Evolutionary conservation across 2,888 invertebrate genomes (phyloP).

Genomic region (Chymomyza amoena): DNA sequence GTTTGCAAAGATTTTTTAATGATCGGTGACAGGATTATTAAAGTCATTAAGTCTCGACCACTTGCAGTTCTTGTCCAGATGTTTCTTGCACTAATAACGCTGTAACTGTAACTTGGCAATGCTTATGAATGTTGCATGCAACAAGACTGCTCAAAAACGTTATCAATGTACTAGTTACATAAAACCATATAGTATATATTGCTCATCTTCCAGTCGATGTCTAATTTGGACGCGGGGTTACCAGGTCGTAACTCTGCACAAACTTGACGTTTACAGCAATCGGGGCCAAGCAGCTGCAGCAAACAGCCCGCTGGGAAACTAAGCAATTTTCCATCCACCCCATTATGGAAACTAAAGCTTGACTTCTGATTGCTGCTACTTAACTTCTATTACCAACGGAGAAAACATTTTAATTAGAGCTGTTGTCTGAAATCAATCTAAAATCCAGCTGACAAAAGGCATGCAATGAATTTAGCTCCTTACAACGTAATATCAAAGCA

Average conservation of each 20-base stretch:
- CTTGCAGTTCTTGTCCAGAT: background rate
- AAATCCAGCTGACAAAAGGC: background rate
- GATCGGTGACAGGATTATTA: slow-evolving; percentile 73
- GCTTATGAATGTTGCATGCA: slow-evolving; percentile 45
- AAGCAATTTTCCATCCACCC: background rate
- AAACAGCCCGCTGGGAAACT: background rate
- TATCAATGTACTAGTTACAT: background rate
- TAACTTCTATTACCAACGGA: background rate
- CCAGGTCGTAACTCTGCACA: background rate
- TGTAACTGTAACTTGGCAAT: slow-evolving; percentile 61
- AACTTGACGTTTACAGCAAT: background rate
- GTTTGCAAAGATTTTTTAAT: slow-evolving; percentile 68
- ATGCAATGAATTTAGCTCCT: background rate
- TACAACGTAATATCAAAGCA: background rate
- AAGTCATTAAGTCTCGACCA: slow-evolving; percentile 59
- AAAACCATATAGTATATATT: background rate
- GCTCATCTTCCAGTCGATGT: background rate
- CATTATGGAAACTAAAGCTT: background rate
- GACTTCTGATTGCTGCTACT: background rate
- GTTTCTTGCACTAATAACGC: slow-evolving; percentile 39
- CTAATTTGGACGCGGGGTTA: background rate
- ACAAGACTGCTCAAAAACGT: background rate
- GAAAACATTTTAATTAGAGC: background rate
- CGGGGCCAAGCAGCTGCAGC: background rate
- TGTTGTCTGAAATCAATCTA: background rate